These are phyloP conservation scores for Dromococcyx pavoninus DNA, from an alignment of 2,797 vertebrate species.

Conservation along the genomic window DNA sequence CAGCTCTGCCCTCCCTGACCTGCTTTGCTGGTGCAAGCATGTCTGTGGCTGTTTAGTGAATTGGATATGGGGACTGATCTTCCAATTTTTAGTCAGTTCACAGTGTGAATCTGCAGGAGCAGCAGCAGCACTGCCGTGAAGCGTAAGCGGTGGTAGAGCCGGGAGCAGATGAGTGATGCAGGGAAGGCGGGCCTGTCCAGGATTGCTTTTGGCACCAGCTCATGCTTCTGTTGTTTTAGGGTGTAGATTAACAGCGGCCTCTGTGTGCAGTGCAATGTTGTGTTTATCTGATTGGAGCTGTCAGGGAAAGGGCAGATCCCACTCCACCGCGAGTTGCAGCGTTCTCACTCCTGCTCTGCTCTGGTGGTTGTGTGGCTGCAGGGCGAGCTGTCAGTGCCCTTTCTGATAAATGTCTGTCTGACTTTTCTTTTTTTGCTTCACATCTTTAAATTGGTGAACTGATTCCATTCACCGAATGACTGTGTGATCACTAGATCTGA, in stretches of 20 bases:
- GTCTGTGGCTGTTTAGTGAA: neutral
- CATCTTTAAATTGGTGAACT: neutral
- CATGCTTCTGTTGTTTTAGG: neutral
- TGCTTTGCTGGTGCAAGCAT: neutral
- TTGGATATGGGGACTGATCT: neutral
- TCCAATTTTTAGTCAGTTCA: neutral
- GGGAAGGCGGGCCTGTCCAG: neutral
- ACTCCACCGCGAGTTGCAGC: neutral
- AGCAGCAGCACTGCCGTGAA: accelerated
- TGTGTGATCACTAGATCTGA: neutral
- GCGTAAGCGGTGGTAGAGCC: neutral
- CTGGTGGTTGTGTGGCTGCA: neutral
- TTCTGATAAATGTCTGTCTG: neutral
- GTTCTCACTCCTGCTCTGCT: neutral
- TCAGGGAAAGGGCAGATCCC: neutral
- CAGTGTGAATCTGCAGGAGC: neutral
- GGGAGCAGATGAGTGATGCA: neutral
- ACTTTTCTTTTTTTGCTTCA: neutral
- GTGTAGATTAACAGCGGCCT: neutral
- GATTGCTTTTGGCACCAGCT: neutral
- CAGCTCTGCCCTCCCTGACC: neutral
- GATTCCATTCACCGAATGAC: neutral
- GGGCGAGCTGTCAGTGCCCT: neutral
- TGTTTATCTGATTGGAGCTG: neutral
- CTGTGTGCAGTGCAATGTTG: neutral